Conservation (phyloP, 2,888 invertebrate species). For the Chydorus sphaericus region DNA sequence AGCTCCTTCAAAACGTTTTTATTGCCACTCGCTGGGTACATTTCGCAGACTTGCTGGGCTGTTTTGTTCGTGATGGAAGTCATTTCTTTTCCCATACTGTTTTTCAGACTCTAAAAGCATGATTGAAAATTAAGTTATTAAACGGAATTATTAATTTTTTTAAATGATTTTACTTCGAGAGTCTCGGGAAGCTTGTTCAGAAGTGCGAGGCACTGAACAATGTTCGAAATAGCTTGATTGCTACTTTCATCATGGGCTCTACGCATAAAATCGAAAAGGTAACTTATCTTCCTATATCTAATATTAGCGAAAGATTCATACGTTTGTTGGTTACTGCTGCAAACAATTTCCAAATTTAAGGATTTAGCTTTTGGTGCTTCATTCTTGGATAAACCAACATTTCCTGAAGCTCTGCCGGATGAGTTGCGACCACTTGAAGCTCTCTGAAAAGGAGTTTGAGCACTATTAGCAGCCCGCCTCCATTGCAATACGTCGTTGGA, state of each 20-base stretch:
- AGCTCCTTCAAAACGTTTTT: slow-evolving; percentile 4
- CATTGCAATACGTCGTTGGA: slow-evolving; percentile 37
- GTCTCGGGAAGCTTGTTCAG: slow-evolving; percentile 71
- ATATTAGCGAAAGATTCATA: neutral
- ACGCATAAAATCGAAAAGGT: neutral
- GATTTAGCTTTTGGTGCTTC: slow-evolving; percentile 11
- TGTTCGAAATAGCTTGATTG: slow-evolving; percentile 44
- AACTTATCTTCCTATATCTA: neutral
- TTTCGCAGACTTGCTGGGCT: slow-evolving; percentile 55
- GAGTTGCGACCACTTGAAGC: slow-evolving; percentile 22
- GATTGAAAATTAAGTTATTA: neutral
- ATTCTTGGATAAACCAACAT: neutral
- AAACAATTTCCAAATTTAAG: slow-evolving; percentile 11
- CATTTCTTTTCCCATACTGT: slow-evolving; percentile 67
- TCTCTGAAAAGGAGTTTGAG: slow-evolving; percentile 39
- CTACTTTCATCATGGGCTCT: neutral
- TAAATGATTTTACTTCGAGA: slow-evolving; percentile 45
- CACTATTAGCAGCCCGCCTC: slow-evolving; percentile 41
- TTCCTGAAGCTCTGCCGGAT: slow-evolving; percentile 8
- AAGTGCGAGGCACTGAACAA: slow-evolving; percentile 71
- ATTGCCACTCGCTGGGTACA: neutral
- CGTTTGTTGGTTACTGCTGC: neutral
- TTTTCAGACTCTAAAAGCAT: slow-evolving; percentile 39
- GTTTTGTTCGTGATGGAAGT: slow-evolving; percentile 62
- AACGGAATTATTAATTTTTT: neutral